phyloP scores from a whole-genome alignment of 2,797 vertebrate species.

The Lophotriccus pileatus region DNA sequence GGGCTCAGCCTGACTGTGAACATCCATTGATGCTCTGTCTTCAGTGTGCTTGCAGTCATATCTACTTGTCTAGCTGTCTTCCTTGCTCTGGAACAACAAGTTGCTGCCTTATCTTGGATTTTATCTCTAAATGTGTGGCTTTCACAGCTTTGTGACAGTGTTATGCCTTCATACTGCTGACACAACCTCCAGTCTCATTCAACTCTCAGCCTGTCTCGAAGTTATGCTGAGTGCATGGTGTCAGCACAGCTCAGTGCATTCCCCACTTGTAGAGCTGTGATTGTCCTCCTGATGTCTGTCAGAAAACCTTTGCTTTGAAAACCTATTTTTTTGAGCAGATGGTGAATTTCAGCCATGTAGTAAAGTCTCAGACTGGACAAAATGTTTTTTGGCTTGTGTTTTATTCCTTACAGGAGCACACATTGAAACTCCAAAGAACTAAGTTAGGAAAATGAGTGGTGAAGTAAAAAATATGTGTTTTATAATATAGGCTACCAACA shows the following conservation, averaged over 20 bases:
- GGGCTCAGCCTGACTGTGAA: neutral
- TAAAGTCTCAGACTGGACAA: neutral
- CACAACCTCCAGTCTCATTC: neutral
- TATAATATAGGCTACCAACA: neutral
- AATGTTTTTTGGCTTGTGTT: neutral
- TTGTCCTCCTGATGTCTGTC: neutral
- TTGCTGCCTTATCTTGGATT: neutral
- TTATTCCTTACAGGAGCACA: neutral
- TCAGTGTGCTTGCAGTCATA: fast-evolving
- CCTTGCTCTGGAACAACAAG: neutral
- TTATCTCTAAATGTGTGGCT: neutral
- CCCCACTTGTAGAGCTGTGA: neutral
- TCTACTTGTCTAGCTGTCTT: neutral
- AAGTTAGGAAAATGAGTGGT: neutral
- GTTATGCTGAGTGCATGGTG: neutral
- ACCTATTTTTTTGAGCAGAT: neutral
- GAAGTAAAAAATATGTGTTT: neutral
- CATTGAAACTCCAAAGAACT: neutral
- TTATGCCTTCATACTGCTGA: neutral
- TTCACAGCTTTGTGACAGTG: neutral
- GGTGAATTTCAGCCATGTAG: neutral
- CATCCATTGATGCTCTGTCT: neutral
- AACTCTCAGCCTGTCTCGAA: neutral
- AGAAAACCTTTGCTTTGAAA: neutral
- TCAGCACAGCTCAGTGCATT: neutral